These are phyloP conservation scores for Coregonus suidteri DNA, from an alignment of 2,797 vertebrate genomes.

Conservation along the genomic window DNA sequence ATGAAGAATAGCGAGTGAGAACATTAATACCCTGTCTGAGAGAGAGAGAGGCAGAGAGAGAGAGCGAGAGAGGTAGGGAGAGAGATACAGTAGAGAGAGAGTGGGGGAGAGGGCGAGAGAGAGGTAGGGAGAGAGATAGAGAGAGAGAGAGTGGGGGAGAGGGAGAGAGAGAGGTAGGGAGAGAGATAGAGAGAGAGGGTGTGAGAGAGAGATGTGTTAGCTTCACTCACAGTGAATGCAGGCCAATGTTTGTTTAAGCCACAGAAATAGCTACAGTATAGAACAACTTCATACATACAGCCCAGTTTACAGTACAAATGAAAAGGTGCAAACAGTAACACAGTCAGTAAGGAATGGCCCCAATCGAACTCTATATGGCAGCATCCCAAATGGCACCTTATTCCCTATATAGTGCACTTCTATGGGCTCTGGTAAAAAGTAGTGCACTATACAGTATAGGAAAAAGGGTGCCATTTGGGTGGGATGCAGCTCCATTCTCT, in stretches of 20 bases:
- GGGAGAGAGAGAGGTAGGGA: neutral
- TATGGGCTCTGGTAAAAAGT: neutral
- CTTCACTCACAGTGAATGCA: conserved; percentile 26
- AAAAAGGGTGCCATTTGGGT: neutral
- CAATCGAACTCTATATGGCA: conserved; percentile 36
- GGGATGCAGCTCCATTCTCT: neutral
- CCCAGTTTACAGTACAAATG: neutral
- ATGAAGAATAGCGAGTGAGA: conserved; percentile 12
- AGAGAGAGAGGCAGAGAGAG: conserved; percentile 14
- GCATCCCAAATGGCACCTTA: conserved; percentile 11
- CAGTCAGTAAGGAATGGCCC: conserved; percentile 23
- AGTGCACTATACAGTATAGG: neutral
- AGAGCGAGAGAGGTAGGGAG: neutral
- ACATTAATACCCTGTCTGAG: conserved; percentile 8
- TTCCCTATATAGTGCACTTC: conserved; percentile 6
- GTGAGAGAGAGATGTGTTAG: neutral
- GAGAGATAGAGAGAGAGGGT: neutral
- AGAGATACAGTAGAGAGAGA: neutral
- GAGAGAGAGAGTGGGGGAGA: neutral
- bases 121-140: neutral
- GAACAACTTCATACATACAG: conserved; percentile 22
- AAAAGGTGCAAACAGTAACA: conserved; percentile 42
- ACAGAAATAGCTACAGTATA: conserved; percentile 30
- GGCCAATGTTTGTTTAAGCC: conserved; percentile 21
- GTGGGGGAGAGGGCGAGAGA: neutral